Evolutionary conservation across 2,888 invertebrate species (phyloP), one percentile per base, ranked within the genome.

Genomic region (Xestia rhomboidea): DNA sequence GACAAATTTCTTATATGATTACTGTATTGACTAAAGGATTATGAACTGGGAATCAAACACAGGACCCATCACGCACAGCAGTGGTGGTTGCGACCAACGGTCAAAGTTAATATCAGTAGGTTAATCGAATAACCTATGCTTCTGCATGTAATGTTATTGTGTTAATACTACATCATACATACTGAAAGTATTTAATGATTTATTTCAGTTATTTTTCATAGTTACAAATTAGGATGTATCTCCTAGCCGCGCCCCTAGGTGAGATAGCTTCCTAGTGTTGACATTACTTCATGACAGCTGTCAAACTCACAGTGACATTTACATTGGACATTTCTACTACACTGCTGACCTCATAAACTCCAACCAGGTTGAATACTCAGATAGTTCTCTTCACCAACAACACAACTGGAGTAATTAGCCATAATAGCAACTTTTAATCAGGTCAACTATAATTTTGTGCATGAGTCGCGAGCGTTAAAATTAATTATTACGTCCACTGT

Each of bases 401-500:
- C 49, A 63, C 30, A 44, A 64, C 81, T 30, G 15, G 51, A 13
- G 24, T 63, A 64, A 73, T 76, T 76, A 38, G 44, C 24, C 30
- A 57, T 70, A 77, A 75, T 84, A 49, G 71, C 71, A 86, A 82
- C 41, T 86, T 88, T 66, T 76, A 88, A 88, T 86, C 13, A 80
- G 86, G 84, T 82, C 73, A 81, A 67, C 73, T 72, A 71, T 73
- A 80, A 80, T 86, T 78, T 79, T 73, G 78, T 77, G 78, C 73
- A 82, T 38, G 64, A 62, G 82, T 60, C 38, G 66, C 6, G 51
- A 27, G 66, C 72, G 78, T 76, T 80, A 68, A 77, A 73, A 82
- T 88, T 83, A 88, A 86, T 87, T 76, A 87, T 86, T 73, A 68
- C 72, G 57, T 70, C 71, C 79, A 72, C 57, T 62, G 80, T 78